Base-by-base conservation (phyloP, 2,797 vertebrate genomes). In the Dryobates pubescens region DNA sequence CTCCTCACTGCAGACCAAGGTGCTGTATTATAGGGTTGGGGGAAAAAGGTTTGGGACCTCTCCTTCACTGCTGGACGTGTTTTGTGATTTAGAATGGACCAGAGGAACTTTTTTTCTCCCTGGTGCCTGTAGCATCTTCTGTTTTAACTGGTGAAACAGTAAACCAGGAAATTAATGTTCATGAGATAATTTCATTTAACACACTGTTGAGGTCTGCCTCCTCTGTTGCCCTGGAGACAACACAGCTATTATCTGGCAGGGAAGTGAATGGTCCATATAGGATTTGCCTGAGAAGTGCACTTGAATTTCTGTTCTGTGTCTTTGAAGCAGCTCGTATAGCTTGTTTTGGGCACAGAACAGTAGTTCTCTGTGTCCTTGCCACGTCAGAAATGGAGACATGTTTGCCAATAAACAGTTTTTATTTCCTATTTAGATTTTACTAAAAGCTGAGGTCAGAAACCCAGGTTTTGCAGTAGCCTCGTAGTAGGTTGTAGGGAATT, bases 151-250 rank as follows among this genome's bases (percentile, higher is more conserved):
- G 7, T 71, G 81, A 81, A 93, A 75, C 53, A 64, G 1, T 2
- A 79, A 82, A 34, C 41, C 36, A 70, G 67, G 84, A 80, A 93
- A 88, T 71, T 38, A 80, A 74, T 3, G 3, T 81, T 92, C 86
- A 88, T 89, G 85, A 82, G 47, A 69, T 81, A 88, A 93, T 76
- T 89, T 71, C 4, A 56, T 95, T 95, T 85, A 86, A 47, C 18
- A 20, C 38, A 14, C 30, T 38, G 58, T 73, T 85, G 69, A 88
- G 43, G 29, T 72, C 73, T 88, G 78, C 45, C 56, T 76, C 58
- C 58, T 81, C 47, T 47, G 79, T 95, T 93, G 34, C 89, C 89
- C 57, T 82, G 90, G 90, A 65, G 90, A 96, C 51, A 59, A 5
- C 20, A 10, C 64, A 82, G 63, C 34, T 56, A 22, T 82, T 88